phyloP scores from a whole-genome alignment of 2,888 invertebrate species.

The Epistrophe grossulariae region DNA sequence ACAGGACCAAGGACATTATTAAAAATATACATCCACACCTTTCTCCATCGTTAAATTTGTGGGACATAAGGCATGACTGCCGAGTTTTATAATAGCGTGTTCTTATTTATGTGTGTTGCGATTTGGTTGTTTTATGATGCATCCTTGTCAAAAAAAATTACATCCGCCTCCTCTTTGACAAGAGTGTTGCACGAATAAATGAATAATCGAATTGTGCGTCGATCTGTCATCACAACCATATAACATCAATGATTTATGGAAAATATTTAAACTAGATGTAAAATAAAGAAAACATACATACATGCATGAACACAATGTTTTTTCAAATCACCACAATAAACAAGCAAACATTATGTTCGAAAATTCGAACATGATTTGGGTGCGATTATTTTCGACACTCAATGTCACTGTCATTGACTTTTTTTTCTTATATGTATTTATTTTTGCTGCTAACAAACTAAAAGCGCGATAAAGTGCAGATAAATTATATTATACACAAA shows the following conservation, averaged over 20 bases:
- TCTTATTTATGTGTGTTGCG: conserved; percentile 2
- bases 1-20: conserved; percentile 54
- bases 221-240: not conserved
- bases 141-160: not conserved
- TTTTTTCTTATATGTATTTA: not conserved
- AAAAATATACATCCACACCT: not conserved
- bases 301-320: not conserved
- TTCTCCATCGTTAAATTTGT: conserved; percentile 37
- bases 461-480: conserved; percentile 14
- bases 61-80: conserved; percentile 10
- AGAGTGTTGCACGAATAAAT: not conserved
- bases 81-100: not conserved
- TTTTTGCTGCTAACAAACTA: not conserved
- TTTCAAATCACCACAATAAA: not conserved
- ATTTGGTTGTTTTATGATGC: not conserved
- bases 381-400: conserved; percentile 10
- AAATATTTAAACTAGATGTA: not conserved
- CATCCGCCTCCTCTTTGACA: not conserved
- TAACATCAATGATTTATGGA: conserved; percentile 2
- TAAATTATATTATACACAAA: not conserved
- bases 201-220: not conserved
- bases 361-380: conserved; percentile 27
- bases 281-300: not conserved
- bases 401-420: conserved; percentile 25
- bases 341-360: conserved; percentile 9